phyloP scores from a whole-genome alignment of 1,140 invertebrate species.

The Micrasema longulum region DNA sequence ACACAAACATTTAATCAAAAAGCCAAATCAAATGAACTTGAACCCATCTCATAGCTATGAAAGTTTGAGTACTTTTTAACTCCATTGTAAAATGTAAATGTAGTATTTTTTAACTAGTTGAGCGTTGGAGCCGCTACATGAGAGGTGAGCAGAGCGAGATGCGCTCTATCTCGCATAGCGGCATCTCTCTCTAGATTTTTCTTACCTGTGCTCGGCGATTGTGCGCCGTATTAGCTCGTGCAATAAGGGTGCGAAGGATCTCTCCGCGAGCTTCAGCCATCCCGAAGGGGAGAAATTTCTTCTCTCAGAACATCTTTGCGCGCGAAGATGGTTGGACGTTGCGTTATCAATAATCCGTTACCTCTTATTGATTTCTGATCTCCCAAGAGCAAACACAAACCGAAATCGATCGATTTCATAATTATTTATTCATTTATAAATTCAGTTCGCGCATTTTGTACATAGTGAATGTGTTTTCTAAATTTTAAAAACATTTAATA shows the following conservation, averaged over 20 bases:
- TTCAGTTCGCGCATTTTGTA: too few relatives aligned
- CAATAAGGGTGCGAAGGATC: background rate
- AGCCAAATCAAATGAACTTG: background rate
- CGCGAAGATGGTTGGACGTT: constrained; percentile 43
- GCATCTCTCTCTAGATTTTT: constrained; percentile 29
- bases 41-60: too few relatives aligned
- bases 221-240: constrained; percentile 1
- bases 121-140: background rate
- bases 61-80: too few relatives aligned
- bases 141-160: constrained; percentile 20
- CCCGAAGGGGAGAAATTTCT: constrained; percentile 43
- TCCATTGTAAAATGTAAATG: too few relatives aligned
- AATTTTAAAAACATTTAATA: too few relatives aligned
- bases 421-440: too few relatives aligned
- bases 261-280: constrained; percentile 14
- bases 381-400: background rate
- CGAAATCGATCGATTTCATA: too few relatives aligned
- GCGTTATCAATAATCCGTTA: constrained; percentile 20
- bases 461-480: too few relatives aligned
- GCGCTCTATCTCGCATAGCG: constrained; percentile 38
- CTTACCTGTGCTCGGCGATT: constrained; percentile 25
- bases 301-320: constrained; percentile 45
- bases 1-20: constrained; percentile 6
- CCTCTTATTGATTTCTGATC: constrained; percentile 39
- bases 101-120: background rate